Percentiles rank a stretch among this genome's conserved stretches.
Conservation (phyloP, 2,797 vertebrate species). For the Oryzias sinensis region DNA sequence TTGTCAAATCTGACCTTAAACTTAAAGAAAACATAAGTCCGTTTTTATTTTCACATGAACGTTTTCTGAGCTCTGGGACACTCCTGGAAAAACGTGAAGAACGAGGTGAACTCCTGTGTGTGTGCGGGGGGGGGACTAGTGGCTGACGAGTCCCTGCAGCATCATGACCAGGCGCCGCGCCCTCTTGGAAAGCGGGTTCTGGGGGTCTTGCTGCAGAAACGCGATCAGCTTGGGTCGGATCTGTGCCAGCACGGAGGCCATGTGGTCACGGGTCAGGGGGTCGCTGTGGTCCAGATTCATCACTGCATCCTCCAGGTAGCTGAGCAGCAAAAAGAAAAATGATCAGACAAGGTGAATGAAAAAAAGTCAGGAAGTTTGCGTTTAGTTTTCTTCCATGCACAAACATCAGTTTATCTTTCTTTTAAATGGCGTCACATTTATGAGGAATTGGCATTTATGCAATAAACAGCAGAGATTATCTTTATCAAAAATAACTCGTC, state of each 20-base stretch:
- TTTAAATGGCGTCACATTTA: too few relatives aligned
- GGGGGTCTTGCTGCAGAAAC: constrained; percentile 92
- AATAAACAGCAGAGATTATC: too few relatives aligned
- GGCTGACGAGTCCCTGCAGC: constrained; percentile 90
- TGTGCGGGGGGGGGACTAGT: constrained; percentile 54
- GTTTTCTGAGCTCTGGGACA: constrained; percentile 15
- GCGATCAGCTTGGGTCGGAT: constrained; percentile 91
- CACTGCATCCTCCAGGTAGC: constrained; percentile 95
- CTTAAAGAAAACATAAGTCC: too few relatives aligned
- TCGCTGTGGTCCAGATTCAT: constrained; percentile 96
- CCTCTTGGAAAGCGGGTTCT: constrained; percentile 85
- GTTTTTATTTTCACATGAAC: too few relatives aligned
- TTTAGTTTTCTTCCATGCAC: too few relatives aligned
- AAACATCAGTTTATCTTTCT: too few relatives aligned
- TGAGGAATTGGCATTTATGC: too few relatives aligned
- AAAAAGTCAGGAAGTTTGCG: not conserved
- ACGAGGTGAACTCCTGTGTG: not conserved
- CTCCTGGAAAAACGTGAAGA: not conserved
- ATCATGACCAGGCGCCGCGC: constrained; percentile 95
- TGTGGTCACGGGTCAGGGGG: constrained; percentile 96
- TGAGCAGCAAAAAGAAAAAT: constrained; percentile 43
- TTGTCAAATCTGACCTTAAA: too few relatives aligned
- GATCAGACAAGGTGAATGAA: not conserved
- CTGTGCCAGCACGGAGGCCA: constrained; percentile 92
- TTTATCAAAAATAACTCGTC: too few relatives aligned